Evolutionary conservation across 2,113 vertebrate species (phyloP), one percentile per base, ranked within the genome.

Genomic region (Plestiodon gilberti): DNA sequence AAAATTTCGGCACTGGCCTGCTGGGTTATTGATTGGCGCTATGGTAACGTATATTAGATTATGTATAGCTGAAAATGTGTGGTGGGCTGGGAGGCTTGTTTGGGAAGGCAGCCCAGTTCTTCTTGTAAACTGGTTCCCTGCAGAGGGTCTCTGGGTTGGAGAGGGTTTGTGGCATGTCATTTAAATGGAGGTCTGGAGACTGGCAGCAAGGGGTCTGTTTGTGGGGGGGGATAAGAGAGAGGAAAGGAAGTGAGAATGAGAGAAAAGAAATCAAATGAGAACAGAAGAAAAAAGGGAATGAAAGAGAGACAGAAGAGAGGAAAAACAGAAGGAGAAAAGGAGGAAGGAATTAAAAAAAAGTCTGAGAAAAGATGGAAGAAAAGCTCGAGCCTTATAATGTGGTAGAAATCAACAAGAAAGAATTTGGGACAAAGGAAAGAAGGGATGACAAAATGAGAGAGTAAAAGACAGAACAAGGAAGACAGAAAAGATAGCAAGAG

Each of bases 11-110:
- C 86, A 87, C 91, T 88, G 94, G 95, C 93, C 93, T 88, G 92
- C 93, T 95, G 95, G 93, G 93, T 94, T 94, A 97, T 97, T 94
- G 96, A 97, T 96, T 67, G 90, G 91, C 93, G 94, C 96, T 96
- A 96, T 96, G 96, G 96, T 96, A 97, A 97, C 96, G 81, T 94
- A 95, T 95, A 97, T 97, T 97, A 97, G 96, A 96, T 97, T 96
- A 96, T 94, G 94, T 88, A 89, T 95, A 93, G 95, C 95, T 95
- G 94, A 94, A 95, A 96, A 94, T 92, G 70, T 93, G 96, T 82
- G 80, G 94, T 93, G 91, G 78, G 91, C 90, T 90, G 93, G 94
- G 93, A 93, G 91, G 83, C 85, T 88, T 83, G 88, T 94, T 91
- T 94, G 95, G 94, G 92, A 93, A 93, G 90, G 91, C 84, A 75